These are phyloP conservation scores for Acanthopagrus latus DNA, from an alignment of 2,797 vertebrate genomes.

Conservation along the genomic window DNA sequence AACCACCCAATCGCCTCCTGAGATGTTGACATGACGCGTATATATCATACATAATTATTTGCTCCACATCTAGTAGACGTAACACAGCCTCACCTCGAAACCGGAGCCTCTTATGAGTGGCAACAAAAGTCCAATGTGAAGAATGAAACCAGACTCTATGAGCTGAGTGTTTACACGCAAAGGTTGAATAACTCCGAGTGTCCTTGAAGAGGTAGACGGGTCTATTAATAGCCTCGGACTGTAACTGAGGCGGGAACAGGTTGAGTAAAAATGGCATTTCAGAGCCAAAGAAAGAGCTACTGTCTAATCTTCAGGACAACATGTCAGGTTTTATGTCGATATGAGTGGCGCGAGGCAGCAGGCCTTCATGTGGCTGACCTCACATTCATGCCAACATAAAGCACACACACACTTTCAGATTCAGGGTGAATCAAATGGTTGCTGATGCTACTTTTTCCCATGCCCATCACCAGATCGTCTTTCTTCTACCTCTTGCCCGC, in stretches of 20 bases:
- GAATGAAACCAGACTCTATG: background rate
- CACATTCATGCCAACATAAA: background rate
- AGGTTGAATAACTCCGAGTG: constrained; percentile 26
- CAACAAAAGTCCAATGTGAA: constrained; percentile 5
- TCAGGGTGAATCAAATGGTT: background rate
- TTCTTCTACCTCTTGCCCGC: too few species aligned
- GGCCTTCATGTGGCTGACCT: background rate
- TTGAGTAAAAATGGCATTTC: constrained; percentile 39
- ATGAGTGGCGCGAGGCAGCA: background rate
- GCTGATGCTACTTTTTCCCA: background rate
- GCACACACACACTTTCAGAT: background rate
- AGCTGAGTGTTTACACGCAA: constrained; percentile 38
- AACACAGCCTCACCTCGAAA: background rate
- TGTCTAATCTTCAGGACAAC: constrained; percentile 25
- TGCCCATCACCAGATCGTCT: too few species aligned
- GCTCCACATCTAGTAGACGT: background rate
- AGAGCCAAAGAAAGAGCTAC: constrained; percentile 29
- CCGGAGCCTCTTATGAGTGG: background rate
- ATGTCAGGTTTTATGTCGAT: constrained; percentile 18
- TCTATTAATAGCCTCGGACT: constrained; percentile 53
- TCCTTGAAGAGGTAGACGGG: constrained; percentile 51
- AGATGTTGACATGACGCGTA: too few species aligned
- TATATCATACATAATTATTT: too few species aligned
- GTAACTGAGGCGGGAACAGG: constrained; percentile 22
- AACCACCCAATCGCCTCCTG: too few species aligned